Percentiles rank a stretch among this genome's conserved stretches.
Evolutionary conservation across 2,888 invertebrate species (phyloP).

Genomic region (Chironomus tentans): DNA sequence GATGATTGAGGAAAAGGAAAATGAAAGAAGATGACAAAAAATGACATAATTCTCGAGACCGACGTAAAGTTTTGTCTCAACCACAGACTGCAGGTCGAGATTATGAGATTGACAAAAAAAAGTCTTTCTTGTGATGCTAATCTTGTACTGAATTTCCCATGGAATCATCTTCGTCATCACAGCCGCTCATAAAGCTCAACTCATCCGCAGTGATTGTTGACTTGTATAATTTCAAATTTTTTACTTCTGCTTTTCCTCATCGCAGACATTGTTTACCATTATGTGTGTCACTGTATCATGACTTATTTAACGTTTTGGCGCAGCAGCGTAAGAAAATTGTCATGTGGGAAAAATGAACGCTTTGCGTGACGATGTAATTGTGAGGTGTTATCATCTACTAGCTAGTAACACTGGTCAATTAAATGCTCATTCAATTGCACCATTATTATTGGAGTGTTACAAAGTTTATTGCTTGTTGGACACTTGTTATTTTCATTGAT

Average conservation of each 20-base stretch:
- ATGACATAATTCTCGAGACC: neutral
- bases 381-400: neutral
- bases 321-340: neutral
- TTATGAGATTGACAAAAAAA: too few species aligned
- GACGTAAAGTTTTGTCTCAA: neutral
- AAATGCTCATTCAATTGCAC: neutral
- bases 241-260: neutral
- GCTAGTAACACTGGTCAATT: neutral
- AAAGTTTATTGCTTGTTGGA: neutral
- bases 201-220: neutral
- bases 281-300: conserved; percentile 6
- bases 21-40: neutral
- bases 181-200: neutral
- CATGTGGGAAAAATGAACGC: neutral
- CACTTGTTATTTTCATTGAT: neutral
- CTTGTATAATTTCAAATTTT: neutral
- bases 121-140: neutral
- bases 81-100: neutral
- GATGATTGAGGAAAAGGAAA: neutral
- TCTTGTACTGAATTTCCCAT: neutral
- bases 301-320: neutral
- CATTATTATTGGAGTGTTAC: neutral
- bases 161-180: neutral
- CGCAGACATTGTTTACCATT: neutral
- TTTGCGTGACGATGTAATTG: neutral